Conservation (phyloP, 1,140 invertebrate genomes). For the Schlechtendalia chinensis region DNA sequence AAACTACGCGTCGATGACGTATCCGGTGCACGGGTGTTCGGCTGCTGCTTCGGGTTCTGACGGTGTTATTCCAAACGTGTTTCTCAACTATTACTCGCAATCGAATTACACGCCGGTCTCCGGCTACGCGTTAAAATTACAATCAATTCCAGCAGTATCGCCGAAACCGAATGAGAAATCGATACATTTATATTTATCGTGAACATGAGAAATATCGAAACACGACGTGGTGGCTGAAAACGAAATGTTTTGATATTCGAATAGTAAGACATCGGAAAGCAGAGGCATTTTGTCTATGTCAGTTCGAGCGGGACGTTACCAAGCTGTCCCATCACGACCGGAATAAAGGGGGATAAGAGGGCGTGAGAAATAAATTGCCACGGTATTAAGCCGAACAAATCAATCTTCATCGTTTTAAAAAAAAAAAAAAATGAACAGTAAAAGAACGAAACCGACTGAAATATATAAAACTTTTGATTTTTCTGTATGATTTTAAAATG, state of each 20-base stretch:
- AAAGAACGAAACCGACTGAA: not conserved
- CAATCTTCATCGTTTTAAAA: conserved; percentile 31
- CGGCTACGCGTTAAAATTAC: too few relatives aligned
- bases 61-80: too few relatives aligned
- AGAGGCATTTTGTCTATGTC: conserved; percentile 7
- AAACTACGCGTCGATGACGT: too few relatives aligned
- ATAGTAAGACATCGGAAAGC: not conserved
- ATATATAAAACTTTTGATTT: not conserved
- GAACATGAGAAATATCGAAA: conserved; percentile 11
- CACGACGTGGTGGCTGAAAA: not conserved
- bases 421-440: not conserved
- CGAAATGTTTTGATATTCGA: not conserved
- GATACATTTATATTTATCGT: too few relatives aligned
- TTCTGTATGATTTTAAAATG: not conserved
- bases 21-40: too few relatives aligned
- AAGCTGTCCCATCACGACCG: conserved; percentile 3
- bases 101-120: too few relatives aligned
- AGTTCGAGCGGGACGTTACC: not conserved
- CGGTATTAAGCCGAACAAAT: not conserved
- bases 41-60: too few relatives aligned
- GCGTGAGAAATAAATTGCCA: conserved; percentile 28
- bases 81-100: too few relatives aligned
- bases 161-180: too few relatives aligned
- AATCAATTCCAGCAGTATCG: too few relatives aligned
- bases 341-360: not conserved